Percentiles rank a stretch among this genome's conserved stretches.
Evolutionary conservation across 2,113 vertebrate species (phyloP).

Genomic region (Tachycineta bicolor): DNA sequence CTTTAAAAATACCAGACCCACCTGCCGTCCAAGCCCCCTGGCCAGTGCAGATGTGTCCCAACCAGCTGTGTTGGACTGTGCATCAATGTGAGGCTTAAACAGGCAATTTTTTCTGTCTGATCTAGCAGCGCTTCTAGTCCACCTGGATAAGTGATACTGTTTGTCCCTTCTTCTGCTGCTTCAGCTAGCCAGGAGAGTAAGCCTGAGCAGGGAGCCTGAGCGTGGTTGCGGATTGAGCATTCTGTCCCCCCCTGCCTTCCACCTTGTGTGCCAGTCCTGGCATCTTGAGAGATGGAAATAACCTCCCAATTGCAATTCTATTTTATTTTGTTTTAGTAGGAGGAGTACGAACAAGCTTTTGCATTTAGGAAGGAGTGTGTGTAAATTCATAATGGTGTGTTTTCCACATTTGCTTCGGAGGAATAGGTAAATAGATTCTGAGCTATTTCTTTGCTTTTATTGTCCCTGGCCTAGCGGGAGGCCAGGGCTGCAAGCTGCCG

Average conservation of each 20-base stretch:
- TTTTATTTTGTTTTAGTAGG: background rate
- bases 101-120: background rate
- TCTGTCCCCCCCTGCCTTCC: background rate
- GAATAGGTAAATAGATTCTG: conserved; percentile 31
- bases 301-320: background rate
- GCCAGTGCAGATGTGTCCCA: background rate
- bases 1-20: background rate
- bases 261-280: background rate
- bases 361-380: background rate
- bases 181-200: background rate
- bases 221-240: rapidly evolving
- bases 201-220: rapidly evolving
- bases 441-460: conserved; percentile 33
- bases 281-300: background rate
- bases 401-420: background rate
- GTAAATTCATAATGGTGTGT: background rate
- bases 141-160: background rate
- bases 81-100: background rate
- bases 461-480: conserved; percentile 14
- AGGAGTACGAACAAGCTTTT: background rate
- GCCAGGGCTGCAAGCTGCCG: conserved; percentile 19
- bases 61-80: background rate
- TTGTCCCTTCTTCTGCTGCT: background rate
- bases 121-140: background rate
- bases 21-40: background rate